Evolutionary conservation across 2,888 invertebrate species (phyloP).

Genomic region (Lissonota sp.): DNA sequence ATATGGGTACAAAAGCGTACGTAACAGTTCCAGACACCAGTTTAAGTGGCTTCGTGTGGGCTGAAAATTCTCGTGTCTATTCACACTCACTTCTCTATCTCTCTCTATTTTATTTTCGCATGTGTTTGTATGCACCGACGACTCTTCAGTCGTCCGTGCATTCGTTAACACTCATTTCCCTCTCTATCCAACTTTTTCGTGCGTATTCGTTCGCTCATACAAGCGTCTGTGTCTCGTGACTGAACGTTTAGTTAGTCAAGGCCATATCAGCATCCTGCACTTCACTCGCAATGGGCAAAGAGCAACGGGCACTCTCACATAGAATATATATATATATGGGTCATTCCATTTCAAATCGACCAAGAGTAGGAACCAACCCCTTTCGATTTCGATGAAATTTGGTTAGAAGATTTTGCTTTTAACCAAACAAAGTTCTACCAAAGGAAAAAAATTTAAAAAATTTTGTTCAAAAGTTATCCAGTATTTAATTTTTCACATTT

Average conservation of each 20-base stretch:
- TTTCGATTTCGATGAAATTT: too few species aligned
- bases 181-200: neutral
- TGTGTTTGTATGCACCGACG: neutral
- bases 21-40: neutral
- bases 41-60: neutral
- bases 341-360: too few species aligned
- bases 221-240: conserved; percentile 22
- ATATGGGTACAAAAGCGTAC: neutral
- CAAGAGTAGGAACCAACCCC: too few species aligned
- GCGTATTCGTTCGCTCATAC: neutral
- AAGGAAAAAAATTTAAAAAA: too few species aligned
- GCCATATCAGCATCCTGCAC: conserved; percentile 74
- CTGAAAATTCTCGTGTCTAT: neutral
- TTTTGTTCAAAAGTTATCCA: too few species aligned
- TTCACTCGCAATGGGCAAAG: conserved; percentile 56
- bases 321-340: too few species aligned
- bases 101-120: neutral
- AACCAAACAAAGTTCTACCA: too few species aligned
- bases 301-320: conserved; percentile 7
- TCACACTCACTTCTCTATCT: neutral
- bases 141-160: neutral
- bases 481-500: too few species aligned
- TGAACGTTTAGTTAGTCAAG: conserved; percentile 67
- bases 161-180: conserved; percentile 12
- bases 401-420: too few species aligned